phyloP scores from a whole-genome alignment of 2,888 invertebrate species.

The Acanthosepion esculentum region DNA sequence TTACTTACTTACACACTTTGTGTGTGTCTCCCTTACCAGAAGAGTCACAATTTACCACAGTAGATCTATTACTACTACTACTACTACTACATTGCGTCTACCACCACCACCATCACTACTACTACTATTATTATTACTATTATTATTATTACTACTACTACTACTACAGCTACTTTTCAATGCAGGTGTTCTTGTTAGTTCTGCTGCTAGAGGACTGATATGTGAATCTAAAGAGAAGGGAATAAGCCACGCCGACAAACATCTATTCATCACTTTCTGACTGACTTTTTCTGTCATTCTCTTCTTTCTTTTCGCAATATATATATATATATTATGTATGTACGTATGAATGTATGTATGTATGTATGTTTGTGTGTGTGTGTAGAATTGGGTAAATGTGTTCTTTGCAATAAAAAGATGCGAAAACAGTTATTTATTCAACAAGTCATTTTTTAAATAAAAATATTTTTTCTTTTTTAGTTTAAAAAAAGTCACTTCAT shows the following conservation, averaged over 20 bases:
- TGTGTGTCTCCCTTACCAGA: slow-evolving; percentile 25
- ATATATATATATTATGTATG: neutral
- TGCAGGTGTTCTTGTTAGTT: neutral
- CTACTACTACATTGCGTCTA: neutral
- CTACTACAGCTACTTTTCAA: slow-evolving; percentile 6
- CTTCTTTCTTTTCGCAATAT: neutral
- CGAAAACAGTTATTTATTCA: no score
- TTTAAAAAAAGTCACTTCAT: no score
- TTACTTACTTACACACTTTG: slow-evolving; percentile 15
- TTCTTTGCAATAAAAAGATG: no score
- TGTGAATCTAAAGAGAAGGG: neutral
- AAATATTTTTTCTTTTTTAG: no score
- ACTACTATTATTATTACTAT: neutral
- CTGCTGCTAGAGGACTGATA: neutral
- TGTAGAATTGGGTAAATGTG: no score
- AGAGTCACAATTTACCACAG: neutral
- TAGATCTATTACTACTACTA: neutral
- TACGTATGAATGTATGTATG: no score
- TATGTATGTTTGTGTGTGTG: no score
- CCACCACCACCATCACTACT: neutral
- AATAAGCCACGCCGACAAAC: neutral
- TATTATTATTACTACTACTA: neutral
- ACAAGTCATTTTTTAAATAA: no score
- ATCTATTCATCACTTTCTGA: neutral
- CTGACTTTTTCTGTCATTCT: neutral